phyloP scores from a whole-genome alignment of 2,797 vertebrate species.

The Neomorphus geoffroyi region DNA sequence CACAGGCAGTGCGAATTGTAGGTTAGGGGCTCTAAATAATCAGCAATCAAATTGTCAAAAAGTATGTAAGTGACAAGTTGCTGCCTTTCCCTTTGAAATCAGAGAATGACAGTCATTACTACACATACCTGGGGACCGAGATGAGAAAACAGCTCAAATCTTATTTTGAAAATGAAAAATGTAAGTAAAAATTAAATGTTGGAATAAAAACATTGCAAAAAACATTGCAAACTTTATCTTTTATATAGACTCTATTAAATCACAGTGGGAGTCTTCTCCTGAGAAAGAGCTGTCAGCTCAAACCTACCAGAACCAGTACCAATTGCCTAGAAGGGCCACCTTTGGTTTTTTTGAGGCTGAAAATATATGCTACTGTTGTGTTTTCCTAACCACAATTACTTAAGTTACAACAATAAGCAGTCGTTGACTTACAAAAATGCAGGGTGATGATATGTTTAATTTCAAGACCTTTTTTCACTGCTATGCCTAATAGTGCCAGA shows the following conservation, averaged over 20 bases:
- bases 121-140: not conserved
- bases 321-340: not conserved
- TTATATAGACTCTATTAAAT: not conserved
- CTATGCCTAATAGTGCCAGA: constrained; percentile 68
- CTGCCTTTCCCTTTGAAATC: not conserved
- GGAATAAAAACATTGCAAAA: not conserved
- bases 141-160: not conserved
- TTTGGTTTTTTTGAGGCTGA: not conserved
- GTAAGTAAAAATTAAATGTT: not conserved
- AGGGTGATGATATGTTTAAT: not conserved
- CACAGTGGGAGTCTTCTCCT: not conserved
- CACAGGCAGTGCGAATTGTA: not conserved
- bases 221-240: not conserved
- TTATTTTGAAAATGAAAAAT: not conserved
- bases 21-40: not conserved
- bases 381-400: not conserved
- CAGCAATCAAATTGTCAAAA: not conserved
- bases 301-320: not conserved
- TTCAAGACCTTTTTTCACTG: constrained; percentile 9
- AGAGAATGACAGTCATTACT: not conserved
- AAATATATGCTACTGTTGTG: not conserved
- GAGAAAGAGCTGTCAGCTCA: not conserved
- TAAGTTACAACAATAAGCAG: not conserved
- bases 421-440: not conserved
- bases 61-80: not conserved